Base-by-base conservation (phyloP, 2,113 vertebrate species). In the Cyrtonyx montezumae region DNA sequence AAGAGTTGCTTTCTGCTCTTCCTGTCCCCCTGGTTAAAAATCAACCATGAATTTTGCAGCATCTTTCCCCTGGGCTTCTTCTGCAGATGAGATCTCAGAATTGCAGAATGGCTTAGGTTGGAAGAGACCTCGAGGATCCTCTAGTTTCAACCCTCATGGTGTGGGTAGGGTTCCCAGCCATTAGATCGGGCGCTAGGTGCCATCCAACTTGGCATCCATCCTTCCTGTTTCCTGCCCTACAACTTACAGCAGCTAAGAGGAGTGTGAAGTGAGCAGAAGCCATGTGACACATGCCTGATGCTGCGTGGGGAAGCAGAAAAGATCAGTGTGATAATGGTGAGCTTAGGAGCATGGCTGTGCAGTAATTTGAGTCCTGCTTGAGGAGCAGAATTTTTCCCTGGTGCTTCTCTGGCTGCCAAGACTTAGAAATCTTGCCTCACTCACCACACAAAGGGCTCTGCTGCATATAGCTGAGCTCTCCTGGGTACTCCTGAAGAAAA, bases 361-460 rank as follows among this genome's bases (percentile, higher is more conserved):
- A 66, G 42, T 26, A 65, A 75, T 87, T 91, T 91, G 82, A 85
- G 37, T 45, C 73, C 65, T 93, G 68, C 79, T 51, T 48, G 51
- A 37, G 65, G 55, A 94, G 56, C 1, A 65, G 55, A 71, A 83
- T 56, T 0, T 2, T 77, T 94, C 94, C 84, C 87, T 92, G 93
- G 74, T 58, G 87, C 36, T 79, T 79, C 45, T 84, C 30, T 73
- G 87, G 92, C 84, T 94, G 70, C 81, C 43, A 34, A 68, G 65
- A 78, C 65, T 12, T 74, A 79, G 67, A 91, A 87, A 92, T 18
- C 36, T 34, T 92, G 53, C 59, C 67, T 95, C 62, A 36, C 89
- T 87, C 48, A 20, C 58, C 21, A 15, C 48, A 74, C 75, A 89
- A 84, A 79, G 48, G 83, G 69, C 66, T 91, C 70, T 84, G 65